Evolutionary conservation across 2,888 invertebrate genomes (phyloP).

Genomic region (Crioceris asparagi): DNA sequence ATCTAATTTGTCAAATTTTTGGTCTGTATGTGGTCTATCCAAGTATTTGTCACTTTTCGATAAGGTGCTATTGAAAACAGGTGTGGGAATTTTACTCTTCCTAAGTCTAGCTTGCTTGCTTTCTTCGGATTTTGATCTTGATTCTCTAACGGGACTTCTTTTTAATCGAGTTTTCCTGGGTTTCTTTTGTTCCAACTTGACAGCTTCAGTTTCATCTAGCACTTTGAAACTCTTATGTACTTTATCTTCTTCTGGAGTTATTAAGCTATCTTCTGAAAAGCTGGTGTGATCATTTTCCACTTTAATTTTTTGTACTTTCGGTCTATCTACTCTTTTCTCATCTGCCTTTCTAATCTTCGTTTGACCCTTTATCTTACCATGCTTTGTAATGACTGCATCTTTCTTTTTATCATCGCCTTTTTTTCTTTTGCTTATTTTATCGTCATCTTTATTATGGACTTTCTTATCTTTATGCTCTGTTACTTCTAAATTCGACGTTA

Average conservation of each 20-base stretch:
- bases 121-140: constrained; percentile 28
- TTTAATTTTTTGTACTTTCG: too few species aligned
- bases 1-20: constrained; percentile 18
- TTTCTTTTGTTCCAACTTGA: constrained; percentile 16
- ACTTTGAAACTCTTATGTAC: constrained; percentile 33
- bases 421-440: too few species aligned
- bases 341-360: constrained; percentile 7
- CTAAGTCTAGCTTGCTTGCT: constrained; percentile 18
- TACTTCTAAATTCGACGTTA: too few species aligned
- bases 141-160: constrained; percentile 15
- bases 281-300: too few species aligned
- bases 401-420: too few species aligned
- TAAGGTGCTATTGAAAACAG: constrained; percentile 21
- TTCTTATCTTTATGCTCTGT: too few species aligned
- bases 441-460: too few species aligned
- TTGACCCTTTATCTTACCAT: too few species aligned
- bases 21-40: constrained; percentile 15
- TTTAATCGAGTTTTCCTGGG: constrained; percentile 14
- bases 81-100: constrained; percentile 31
- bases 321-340: constrained; percentile 5
- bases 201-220: constrained; percentile 26
- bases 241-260: constrained; percentile 20
- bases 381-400: too few species aligned
- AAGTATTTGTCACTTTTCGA: constrained; percentile 33
- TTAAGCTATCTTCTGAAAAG: too few species aligned